These are phyloP conservation scores for Indicator indicator DNA, from an alignment of 2,113 vertebrate species.

Conservation along the genomic window DNA sequence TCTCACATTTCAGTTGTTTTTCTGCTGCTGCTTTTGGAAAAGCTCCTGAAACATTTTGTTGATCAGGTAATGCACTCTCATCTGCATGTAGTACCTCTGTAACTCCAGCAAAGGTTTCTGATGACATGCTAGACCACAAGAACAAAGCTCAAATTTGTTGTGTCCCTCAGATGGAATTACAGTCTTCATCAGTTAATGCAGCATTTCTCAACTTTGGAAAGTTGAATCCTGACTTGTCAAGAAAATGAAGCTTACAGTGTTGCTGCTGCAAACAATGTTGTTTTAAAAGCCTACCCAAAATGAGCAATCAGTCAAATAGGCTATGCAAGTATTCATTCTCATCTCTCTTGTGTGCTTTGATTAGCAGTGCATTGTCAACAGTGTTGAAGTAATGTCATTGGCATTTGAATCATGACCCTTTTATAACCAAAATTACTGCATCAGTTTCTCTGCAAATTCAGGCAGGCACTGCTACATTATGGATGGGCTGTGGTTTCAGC, in stretches of 20 bases:
- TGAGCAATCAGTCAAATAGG: not conserved
- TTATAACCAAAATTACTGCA: not conserved
- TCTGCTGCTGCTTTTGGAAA: not conserved
- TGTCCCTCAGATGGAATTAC: slow-evolving; percentile 36
- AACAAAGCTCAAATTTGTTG: slow-evolving; percentile 14
- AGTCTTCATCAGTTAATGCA: slow-evolving; percentile 49
- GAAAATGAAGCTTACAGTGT: not conserved
- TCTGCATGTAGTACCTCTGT: not conserved
- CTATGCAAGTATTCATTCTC: not conserved
- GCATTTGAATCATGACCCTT: slow-evolving; percentile 12
- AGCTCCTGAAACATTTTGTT: slow-evolving; percentile 19
- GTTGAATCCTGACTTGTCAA: slow-evolving; percentile 9
- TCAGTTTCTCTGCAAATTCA: slow-evolving; percentile 12
- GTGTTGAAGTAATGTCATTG: not conserved
- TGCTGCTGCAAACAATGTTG: not conserved
- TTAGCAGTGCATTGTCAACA: not conserved
- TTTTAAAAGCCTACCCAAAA: not conserved
- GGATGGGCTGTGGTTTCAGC: not conserved
- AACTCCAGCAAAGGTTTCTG: slow-evolving; percentile 26
- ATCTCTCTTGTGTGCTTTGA: not conserved
- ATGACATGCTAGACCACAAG: not conserved
- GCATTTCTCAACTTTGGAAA: slow-evolving; percentile 5
- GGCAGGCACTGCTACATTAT: not conserved
- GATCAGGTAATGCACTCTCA: not conserved
- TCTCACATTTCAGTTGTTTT: slow-evolving; percentile 1